Evolutionary conservation across 2,888 invertebrate genomes (phyloP).

Genomic region (Thymelicus acteon): DNA sequence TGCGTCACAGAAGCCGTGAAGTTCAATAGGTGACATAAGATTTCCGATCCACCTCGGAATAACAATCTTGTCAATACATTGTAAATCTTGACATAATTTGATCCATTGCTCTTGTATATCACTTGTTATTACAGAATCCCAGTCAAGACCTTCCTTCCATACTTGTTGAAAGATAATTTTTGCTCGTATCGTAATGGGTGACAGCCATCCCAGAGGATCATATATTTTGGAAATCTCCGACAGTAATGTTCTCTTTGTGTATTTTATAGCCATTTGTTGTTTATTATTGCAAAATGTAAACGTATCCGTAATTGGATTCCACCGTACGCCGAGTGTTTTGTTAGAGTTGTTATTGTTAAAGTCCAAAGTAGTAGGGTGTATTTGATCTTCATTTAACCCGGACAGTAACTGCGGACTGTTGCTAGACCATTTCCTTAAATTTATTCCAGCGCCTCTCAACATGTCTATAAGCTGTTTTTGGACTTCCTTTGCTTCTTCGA

Average conservation of each 20-base stretch:
- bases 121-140: background rate
- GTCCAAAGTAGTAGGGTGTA: background rate
- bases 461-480: background rate
- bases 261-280: background rate
- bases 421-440: background rate
- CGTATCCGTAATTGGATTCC: background rate
- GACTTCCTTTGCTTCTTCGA: background rate
- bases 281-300: background rate
- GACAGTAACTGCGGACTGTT: background rate
- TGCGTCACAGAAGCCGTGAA: background rate
- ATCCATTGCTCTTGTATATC: too few relatives aligned
- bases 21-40: background rate
- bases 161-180: background rate
- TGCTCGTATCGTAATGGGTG: background rate
- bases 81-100: too few relatives aligned
- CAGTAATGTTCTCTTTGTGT: too few relatives aligned
- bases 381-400: background rate
- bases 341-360: background rate
- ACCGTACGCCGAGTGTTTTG: background rate
- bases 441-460: background rate
- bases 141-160: background rate
- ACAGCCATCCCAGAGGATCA: slow-evolving; percentile 5
- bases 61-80: too few relatives aligned
- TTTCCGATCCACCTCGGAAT: too few relatives aligned
- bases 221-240: background rate